Percentiles rank a stretch among this genome's conserved stretches.
These are phyloP conservation scores for Solea senegalensis DNA, from an alignment of 2,113 vertebrate species.

Conservation along the genomic window DNA sequence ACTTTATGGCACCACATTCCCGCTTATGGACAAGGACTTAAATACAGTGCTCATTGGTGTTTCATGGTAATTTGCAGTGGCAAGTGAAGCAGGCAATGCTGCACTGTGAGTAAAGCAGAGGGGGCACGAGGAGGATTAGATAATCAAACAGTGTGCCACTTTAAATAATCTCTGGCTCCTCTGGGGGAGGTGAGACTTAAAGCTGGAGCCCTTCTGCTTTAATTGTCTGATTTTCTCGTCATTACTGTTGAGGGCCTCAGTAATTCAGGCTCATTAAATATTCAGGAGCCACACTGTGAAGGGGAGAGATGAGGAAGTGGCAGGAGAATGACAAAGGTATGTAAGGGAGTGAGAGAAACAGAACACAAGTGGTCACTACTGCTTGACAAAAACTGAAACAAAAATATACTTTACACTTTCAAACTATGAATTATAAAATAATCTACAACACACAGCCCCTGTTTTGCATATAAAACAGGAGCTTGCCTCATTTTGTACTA, in stretches of 20 bases:
- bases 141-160: slow-evolving; percentile 83
- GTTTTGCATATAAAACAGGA: not conserved
- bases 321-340: slow-evolving; percentile 35
- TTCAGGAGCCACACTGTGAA: slow-evolving; percentile 78
- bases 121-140: slow-evolving; percentile 80
- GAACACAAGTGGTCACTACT: slow-evolving; percentile 6
- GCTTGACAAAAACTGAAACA: slow-evolving; percentile 14
- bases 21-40: slow-evolving; percentile 56
- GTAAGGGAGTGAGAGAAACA: slow-evolving; percentile 10
- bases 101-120: slow-evolving; percentile 76
- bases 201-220: slow-evolving; percentile 80
- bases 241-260: slow-evolving; percentile 83
- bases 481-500: no score
- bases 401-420: not conserved
- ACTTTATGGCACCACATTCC: slow-evolving; percentile 42
- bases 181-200: slow-evolving; percentile 79
- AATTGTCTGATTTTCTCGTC: slow-evolving; percentile 84
- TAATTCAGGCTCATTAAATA: slow-evolving; percentile 84
- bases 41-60: slow-evolving; percentile 69
- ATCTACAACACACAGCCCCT: not conserved
- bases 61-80: slow-evolving; percentile 79
- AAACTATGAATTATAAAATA: not conserved
- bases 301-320: slow-evolving; percentile 47
- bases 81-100: slow-evolving; percentile 73
- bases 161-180: slow-evolving; percentile 81